Base-by-base conservation (phyloP, 2,113 vertebrate species). In the Pollachius pollachius region DNA sequence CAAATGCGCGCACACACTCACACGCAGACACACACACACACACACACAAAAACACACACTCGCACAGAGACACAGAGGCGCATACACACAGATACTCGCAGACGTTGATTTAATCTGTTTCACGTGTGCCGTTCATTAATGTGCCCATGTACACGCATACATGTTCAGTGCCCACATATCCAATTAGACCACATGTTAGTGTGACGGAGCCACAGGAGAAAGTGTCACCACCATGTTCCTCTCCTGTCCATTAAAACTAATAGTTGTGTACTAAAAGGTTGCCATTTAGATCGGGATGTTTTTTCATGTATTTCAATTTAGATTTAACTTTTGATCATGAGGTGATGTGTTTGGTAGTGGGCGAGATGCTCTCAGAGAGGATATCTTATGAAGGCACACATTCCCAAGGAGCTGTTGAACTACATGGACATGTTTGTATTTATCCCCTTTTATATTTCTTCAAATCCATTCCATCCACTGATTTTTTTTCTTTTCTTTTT, bases 201-300 rank as follows among this genome's bases (percentile, higher is more conserved):
- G 15, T 5, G 77, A 27, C 65, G 75, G 60, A 84, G 37, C 70
- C 70, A 73, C 17, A 34, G 71, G 12, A 25, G 6, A 34, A 7
- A 19, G 72, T n/a, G 8, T 75, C 41, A 76, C 71, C 69, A 57
- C 74, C 52, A 62, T 73, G 58, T 82, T 62, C 54, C 68, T 73
- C 30, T 66, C 77, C 61, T 25, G 41, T 48, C 41, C 41, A 48
- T 48, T 13, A 68, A 30, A 64, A 69, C 15, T 81, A 23, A 73
- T 77, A 75, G 17, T 63, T 74, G 62, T 25, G 56, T 52, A 80
- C 30, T 54, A 59, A 66, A 70, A 13, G 30, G 25, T 86, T 82
- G 73, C 64, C 71, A 37, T 37, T 70, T 81, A 67, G 67, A 65
- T 80, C 52, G 58, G 30, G 30, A 34, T 34, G 30, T 34, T 18